phyloP scores from a whole-genome alignment of 2,888 invertebrate genomes.

The Cotesia congregata region DNA sequence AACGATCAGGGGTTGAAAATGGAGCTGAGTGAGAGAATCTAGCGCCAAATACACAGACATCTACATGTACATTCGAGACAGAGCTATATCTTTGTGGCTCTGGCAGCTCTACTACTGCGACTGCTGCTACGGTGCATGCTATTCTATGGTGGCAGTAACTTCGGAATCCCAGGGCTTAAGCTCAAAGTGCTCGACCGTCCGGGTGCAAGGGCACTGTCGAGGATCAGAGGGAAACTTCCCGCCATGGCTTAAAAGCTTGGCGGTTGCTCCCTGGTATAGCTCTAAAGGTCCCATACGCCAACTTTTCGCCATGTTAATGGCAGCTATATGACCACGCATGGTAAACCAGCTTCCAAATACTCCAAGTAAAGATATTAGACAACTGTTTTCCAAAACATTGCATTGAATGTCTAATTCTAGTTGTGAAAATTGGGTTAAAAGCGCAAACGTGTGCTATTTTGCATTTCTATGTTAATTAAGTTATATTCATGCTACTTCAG shows the following conservation, averaged over 20 bases:
- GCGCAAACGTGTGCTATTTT: neutral
- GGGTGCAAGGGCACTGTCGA: slow-evolving; percentile 52
- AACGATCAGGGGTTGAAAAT: slow-evolving; percentile 37
- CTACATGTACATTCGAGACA: slow-evolving; percentile 30
- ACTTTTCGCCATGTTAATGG: slow-evolving; percentile 69
- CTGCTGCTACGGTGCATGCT: slow-evolving; percentile 65
- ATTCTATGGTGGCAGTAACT: slow-evolving; percentile 69
- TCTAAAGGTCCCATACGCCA: slow-evolving; percentile 50
- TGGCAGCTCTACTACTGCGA: slow-evolving; percentile 55
- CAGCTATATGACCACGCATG: slow-evolving; percentile 64
- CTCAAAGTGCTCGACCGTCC: slow-evolving; percentile 53
- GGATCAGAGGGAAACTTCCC: slow-evolving; percentile 70
- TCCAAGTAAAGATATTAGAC: neutral
- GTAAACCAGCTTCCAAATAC: slow-evolving; percentile 34
- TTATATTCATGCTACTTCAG: neutral
- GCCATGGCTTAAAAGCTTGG: slow-evolving; percentile 70
- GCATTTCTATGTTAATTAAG: neutral
- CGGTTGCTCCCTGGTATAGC: slow-evolving; percentile 63
- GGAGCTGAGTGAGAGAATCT: slow-evolving; percentile 39
- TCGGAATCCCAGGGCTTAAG: slow-evolving; percentile 69
- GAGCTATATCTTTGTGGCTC: slow-evolving; percentile 41
- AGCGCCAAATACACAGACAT: slow-evolving; percentile 25
- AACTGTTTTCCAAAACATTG: slow-evolving; percentile 5
- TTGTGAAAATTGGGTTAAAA: neutral
- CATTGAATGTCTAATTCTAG: neutral